phyloP scores from a whole-genome alignment of 2,113 vertebrate genomes.

The Aptenodytes forsteri region DNA sequence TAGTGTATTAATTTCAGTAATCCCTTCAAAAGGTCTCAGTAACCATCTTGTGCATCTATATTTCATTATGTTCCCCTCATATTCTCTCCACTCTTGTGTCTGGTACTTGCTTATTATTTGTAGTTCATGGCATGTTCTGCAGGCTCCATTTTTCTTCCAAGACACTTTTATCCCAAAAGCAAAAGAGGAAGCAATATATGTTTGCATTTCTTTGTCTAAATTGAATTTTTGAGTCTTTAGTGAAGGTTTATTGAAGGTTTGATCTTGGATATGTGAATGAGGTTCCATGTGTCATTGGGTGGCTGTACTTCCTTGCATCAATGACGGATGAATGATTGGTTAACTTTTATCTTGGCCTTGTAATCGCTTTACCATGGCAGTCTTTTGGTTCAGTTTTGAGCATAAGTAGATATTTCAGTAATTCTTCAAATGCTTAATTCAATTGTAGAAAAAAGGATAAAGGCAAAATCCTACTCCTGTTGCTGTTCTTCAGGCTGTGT shows the following conservation, averaged over 20 bases:
- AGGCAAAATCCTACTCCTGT: neutral
- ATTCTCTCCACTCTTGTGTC: neutral
- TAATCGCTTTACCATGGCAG: neutral
- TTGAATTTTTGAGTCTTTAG: neutral
- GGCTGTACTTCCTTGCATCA: neutral
- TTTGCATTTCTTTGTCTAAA: neutral
- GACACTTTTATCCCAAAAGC: neutral
- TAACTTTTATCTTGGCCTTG: neutral
- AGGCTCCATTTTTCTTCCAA: neutral
- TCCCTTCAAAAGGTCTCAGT: neutral
- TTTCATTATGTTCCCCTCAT: neutral
- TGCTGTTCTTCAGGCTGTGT: neutral
- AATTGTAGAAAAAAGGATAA: neutral
- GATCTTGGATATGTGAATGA: neutral
- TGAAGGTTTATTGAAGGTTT: neutral
- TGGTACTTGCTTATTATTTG: neutral
- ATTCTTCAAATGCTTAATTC: neutral
- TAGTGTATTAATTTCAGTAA: neutral
- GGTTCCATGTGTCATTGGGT: fast-evolving
- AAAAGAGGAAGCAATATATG: neutral
- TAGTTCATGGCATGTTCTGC: neutral
- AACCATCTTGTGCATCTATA: neutral
- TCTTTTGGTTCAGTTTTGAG: neutral
- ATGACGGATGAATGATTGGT: neutral
- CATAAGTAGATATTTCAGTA: neutral